A percentile compares a stretch with the other conserved stretches of the same genome.
Conservation (phyloP, 2,888 invertebrate species). For the Plagiodera versicolora region DNA sequence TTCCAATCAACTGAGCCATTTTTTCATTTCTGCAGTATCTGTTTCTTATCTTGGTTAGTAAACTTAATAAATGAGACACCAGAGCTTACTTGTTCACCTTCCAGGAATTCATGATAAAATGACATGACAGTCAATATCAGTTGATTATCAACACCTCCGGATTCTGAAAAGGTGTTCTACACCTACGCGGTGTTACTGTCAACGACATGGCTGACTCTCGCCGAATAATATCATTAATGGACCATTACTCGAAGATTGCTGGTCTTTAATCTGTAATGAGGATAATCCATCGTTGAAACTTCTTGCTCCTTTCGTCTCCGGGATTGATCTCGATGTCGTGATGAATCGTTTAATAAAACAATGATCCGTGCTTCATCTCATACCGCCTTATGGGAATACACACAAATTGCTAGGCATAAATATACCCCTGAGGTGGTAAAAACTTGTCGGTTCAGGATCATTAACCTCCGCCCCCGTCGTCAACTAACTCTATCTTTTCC, state of each 20-base stretch:
- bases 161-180: neutral
- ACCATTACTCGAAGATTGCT: neutral
- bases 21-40: no score
- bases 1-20: no score
- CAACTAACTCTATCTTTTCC: slow-evolving; percentile 5
- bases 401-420: slow-evolving; percentile 37
- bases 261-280: neutral
- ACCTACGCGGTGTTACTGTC: neutral
- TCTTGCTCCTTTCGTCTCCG: neutral
- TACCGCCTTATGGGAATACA: slow-evolving; percentile 17
- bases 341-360: slow-evolving; percentile 34
- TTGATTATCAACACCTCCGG: neutral
- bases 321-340: slow-evolving; percentile 16
- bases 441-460: slow-evolving; percentile 44
- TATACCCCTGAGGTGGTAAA: slow-evolving; percentile 38
- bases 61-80: no score
- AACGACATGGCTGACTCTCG: neutral
- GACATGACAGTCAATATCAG: neutral
- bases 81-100: no score
- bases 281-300: neutral
- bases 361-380: slow-evolving; percentile 28
- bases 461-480: slow-evolving; percentile 41
- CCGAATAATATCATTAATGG: neutral
- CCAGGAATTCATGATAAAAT: no score
- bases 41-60: no score